Conservation (phyloP, 2,888 invertebrate genomes). For the Iselma pallidipennis region DNA sequence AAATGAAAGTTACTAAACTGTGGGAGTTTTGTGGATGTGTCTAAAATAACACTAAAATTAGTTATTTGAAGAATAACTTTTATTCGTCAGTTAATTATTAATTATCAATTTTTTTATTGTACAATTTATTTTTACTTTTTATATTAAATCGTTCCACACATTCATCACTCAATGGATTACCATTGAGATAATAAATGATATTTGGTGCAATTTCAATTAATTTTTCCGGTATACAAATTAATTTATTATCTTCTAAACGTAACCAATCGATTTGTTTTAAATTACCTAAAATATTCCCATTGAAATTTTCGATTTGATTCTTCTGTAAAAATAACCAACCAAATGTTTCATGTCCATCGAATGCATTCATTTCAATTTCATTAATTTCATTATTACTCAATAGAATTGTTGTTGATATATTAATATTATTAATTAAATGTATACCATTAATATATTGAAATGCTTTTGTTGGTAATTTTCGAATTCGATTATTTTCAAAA, state of each 20-base stretch:
- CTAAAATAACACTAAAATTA: not conserved
- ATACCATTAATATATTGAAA: slow-evolving; percentile 37
- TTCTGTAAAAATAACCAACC: slow-evolving; percentile 40
- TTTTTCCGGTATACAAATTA: slow-evolving; percentile 45
- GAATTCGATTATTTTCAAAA: slow-evolving; percentile 40
- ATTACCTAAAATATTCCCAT: slow-evolving; percentile 40
- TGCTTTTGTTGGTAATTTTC: slow-evolving; percentile 32
- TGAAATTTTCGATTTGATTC: slow-evolving; percentile 39
- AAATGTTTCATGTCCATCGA: slow-evolving; percentile 38
- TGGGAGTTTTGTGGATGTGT: not conserved
- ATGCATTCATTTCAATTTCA: slow-evolving; percentile 39
- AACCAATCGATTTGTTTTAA: slow-evolving; percentile 45
- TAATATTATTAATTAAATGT: slow-evolving; percentile 29
- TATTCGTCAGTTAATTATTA: no score
- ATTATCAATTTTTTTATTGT: not conserved
- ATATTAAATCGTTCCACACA: slow-evolving; percentile 40
- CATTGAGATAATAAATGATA: slow-evolving; percentile 45
- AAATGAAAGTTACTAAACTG: no score
- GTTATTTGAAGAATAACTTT: not conserved
- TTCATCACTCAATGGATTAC: slow-evolving; percentile 44
- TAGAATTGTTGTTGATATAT: slow-evolving; percentile 35
- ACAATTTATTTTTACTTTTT: slow-evolving; percentile 8
- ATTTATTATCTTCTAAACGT: slow-evolving; percentile 43
- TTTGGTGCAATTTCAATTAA: slow-evolving; percentile 44
- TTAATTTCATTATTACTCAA: slow-evolving; percentile 39